These are phyloP conservation scores for Rallus limicola DNA, from an alignment of 2,113 vertebrate species.

Conservation along the genomic window DNA sequence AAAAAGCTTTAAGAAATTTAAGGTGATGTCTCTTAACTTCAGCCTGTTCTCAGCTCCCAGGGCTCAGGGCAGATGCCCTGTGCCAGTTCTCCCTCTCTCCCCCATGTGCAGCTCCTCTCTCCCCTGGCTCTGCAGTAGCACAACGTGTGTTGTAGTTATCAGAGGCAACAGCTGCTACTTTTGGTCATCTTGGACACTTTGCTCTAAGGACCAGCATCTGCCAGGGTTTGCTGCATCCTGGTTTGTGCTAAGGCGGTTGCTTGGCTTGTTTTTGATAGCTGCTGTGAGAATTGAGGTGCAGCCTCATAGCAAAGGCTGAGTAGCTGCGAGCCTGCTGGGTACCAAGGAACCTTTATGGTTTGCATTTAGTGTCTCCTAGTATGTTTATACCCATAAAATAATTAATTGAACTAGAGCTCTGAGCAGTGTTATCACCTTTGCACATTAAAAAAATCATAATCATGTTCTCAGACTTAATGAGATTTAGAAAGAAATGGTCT, in stretches of 20 bases:
- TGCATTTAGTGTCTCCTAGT: neutral
- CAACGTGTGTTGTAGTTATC: neutral
- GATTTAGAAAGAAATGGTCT: slow-evolving; percentile 1
- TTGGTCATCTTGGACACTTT: neutral
- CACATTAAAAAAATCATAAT: slow-evolving; percentile 20
- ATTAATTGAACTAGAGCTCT: slow-evolving; percentile 16
- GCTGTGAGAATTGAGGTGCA: neutral
- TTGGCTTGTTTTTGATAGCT: neutral
- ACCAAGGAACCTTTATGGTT: neutral
- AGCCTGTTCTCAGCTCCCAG: accelerated
- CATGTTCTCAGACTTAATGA: neutral
- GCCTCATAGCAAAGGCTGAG: neutral
- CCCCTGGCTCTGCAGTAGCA: neutral
- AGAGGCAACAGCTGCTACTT: neutral
- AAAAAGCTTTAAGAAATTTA: neutral
- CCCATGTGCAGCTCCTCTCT: accelerated
- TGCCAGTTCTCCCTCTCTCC: neutral
- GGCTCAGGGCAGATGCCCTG: accelerated
- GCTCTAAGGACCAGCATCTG: neutral
- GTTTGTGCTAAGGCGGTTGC: neutral
- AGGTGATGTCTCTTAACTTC: neutral
- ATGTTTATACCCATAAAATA: slow-evolving; percentile 42
- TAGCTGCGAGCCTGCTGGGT: neutral
- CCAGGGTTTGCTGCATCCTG: neutral
- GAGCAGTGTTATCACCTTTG: slow-evolving; percentile 22